Evolutionary conservation across 2,797 vertebrate species (phyloP), one percentile per base, ranked within the genome.

Genomic region (Xenentodon cancila): DNA sequence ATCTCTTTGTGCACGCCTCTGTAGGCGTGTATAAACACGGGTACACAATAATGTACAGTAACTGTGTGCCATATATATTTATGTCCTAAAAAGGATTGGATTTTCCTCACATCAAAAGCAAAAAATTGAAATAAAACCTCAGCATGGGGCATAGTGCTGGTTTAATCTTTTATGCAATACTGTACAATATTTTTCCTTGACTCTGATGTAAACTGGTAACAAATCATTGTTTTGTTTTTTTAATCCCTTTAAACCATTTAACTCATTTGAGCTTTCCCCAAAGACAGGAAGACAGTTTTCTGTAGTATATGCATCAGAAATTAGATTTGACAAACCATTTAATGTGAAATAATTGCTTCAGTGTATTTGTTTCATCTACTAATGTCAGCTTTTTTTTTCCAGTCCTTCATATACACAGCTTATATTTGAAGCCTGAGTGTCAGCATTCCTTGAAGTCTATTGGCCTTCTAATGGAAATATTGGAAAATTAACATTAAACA

Each of bases 401-500:
- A 6, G 11, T 11, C 1, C 32, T n/a, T 0, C 27, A 15, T 4
- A 15, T 5, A 37, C 9, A 37, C 34, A 12, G 34, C 30, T 32
- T 32, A 9, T 3, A 32, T 37, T 13, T 37, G 34, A 37, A 37
- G 12, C 3, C 34, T 12, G 12, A 46, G 13, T 53, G 32, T 53
- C n/a, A 58, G 54, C 20, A 68, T 71, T 53, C 32, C 74, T 37
- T 37, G 34, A 37, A 37, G 5, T 11, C 34, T 37, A 37, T 1
- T 43, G 40, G 64, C 54, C 42, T 64, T 66, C 48, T 55, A 65
- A 64, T 75, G 62, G 61, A 68, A 58, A 20, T 57, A 73, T 65
- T 69, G 53, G 30, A 74, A 75, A 74, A 75, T 46, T 68, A 70
- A 49, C 74, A 76, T 74, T 46, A 72, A 70, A 77, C 54, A 40